Evolutionary conservation across 2,113 vertebrate species (phyloP).

Genomic region (Percina caprodes): DNA sequence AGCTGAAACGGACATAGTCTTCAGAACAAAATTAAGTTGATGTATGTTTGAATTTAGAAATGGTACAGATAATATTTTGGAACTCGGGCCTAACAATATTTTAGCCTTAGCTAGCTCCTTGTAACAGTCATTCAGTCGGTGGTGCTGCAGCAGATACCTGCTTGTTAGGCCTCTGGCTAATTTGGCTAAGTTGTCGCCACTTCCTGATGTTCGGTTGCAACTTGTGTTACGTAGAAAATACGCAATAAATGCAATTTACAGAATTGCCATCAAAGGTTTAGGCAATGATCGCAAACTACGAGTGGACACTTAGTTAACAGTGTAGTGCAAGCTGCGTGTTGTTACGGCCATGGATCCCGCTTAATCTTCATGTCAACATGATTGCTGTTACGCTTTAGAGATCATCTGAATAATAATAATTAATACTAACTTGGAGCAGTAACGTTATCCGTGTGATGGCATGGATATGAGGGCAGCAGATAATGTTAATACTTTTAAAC

Average conservation of each 20-base stretch:
- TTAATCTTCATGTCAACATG: conserved; percentile 16
- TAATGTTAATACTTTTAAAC: too few relatives aligned
- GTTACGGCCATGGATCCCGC: neutral
- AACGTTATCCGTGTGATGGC: neutral
- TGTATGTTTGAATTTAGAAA: neutral
- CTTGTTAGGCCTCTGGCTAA: conserved; percentile 36
- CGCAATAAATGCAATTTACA: neutral
- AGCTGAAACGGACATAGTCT: rapidly evolving
- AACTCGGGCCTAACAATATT: conserved; percentile 20
- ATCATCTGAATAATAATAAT: neutral
- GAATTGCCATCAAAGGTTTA: rapidly evolving
- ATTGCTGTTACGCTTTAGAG: neutral
- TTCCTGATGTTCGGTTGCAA: neutral
- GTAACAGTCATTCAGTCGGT: conserved; percentile 8
- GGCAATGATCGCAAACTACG: too few relatives aligned
- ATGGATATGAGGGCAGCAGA: neutral
- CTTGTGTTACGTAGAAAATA: neutral
- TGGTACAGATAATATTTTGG: neutral
- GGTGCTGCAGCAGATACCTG: conserved; percentile 20
- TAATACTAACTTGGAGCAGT: too few relatives aligned
- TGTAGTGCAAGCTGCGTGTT: neutral
- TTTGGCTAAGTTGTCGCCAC: neutral
- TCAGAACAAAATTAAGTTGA: rapidly evolving
- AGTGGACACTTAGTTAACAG: neutral
- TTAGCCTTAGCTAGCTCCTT: conserved; percentile 3